Evolutionary conservation across 2,888 invertebrate species (phyloP).

Genomic region (Watsonalla binaria): DNA sequence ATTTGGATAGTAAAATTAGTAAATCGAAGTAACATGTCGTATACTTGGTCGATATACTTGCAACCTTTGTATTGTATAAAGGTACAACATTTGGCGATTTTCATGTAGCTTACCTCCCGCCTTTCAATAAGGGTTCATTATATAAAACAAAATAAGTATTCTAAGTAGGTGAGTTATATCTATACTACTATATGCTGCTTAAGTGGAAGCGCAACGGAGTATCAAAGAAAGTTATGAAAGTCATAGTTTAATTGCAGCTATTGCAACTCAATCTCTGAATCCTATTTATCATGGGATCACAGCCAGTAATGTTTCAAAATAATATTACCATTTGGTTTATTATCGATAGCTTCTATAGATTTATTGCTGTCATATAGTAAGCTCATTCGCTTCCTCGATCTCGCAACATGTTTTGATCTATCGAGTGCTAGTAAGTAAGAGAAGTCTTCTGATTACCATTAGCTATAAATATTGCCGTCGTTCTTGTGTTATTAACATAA

Average conservation of each 20-base stretch:
- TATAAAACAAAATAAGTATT: no score
- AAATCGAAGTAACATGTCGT: no score
- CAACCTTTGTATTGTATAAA: no score
- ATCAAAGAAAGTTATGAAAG: not conserved
- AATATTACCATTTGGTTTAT: constrained; percentile 47
- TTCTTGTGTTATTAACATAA: not conserved
- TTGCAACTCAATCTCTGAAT: constrained; percentile 6
- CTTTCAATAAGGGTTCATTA: no score
- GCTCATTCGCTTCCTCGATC: constrained; percentile 50
- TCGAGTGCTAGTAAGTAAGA: constrained; percentile 20
- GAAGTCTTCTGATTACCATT: not conserved
- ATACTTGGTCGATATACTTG: no score
- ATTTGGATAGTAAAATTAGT: no score
- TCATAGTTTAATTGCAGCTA: not conserved
- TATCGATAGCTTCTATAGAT: constrained; percentile 54
- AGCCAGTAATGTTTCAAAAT: constrained; percentile 23
- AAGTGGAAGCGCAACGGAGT: not conserved
- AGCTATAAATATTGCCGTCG: not conserved
- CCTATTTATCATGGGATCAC: constrained; percentile 5
- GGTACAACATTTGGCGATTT: no score
- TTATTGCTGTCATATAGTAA: constrained; percentile 48
- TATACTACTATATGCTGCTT: no score
- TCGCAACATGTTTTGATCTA: constrained; percentile 47
- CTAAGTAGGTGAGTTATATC: no score
- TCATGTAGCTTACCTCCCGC: no score